Conservation (phyloP, 2,797 vertebrate genomes). For the Hypotaenidia philippensis region DNA sequence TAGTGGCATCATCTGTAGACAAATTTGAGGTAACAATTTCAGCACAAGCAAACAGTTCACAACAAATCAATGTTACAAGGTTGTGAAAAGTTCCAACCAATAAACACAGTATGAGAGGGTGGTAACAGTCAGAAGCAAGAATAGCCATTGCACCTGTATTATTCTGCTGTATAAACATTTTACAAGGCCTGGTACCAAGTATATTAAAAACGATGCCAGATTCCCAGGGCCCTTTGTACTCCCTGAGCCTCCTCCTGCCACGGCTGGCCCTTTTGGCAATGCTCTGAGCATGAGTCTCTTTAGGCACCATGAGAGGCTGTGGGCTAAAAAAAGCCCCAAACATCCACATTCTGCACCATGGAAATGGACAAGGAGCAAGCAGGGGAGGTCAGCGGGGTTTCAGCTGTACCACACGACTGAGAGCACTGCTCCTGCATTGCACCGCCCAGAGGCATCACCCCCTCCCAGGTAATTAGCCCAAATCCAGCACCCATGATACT, state of each 20-base stretch:
- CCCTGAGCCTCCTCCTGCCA: background rate
- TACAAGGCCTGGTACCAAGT: slow-evolving; percentile 15
- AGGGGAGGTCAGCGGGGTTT: background rate
- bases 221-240: slow-evolving; percentile 42
- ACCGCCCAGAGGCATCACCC: background rate
- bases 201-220: slow-evolving; percentile 32
- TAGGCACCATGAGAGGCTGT: fast-evolving
- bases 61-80: background rate
- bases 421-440: background rate
- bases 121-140: background rate
- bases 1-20: background rate
- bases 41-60: background rate
- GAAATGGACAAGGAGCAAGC: background rate
- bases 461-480: background rate
- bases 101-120: background rate
- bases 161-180: slow-evolving; percentile 22
- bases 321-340: background rate
- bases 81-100: background rate
- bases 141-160: background rate
- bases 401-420: background rate
- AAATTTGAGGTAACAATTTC: background rate
- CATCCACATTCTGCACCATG: background rate
- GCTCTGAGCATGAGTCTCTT: background rate
- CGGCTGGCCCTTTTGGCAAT: background rate
- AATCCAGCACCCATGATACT: background rate